phyloP scores from a whole-genome alignment of 2,888 invertebrate species.

The Doris montereyensis region DNA sequence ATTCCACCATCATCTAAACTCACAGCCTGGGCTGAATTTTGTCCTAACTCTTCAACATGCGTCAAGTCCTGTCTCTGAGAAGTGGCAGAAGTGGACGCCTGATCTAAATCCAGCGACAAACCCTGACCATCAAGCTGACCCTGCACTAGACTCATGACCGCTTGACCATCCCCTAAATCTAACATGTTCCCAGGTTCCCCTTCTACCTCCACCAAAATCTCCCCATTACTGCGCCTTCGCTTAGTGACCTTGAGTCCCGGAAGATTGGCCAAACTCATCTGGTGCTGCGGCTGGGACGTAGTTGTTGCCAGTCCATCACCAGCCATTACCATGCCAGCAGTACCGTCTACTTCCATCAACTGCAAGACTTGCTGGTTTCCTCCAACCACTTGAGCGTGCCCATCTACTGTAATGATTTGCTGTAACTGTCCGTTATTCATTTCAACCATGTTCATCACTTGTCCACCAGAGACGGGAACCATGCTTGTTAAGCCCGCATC shows the following conservation, averaged over 20 bases:
- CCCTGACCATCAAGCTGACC: not conserved
- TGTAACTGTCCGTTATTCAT: slow-evolving; percentile 34
- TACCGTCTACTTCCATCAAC: not conserved
- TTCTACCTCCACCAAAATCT: slow-evolving; percentile 40
- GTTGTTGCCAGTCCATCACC: not conserved
- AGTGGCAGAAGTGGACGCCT: too few species aligned
- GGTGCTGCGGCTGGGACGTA: not conserved
- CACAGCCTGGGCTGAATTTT: too few species aligned
- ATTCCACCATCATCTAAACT: too few species aligned
- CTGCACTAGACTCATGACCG: slow-evolving; percentile 10
- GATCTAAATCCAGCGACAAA: too few species aligned
- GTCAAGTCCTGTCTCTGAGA: too few species aligned
- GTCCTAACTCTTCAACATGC: too few species aligned
- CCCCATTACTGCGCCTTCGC: slow-evolving; percentile 35
- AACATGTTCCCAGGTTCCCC: slow-evolving; percentile 5
- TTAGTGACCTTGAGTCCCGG: slow-evolving; percentile 34
- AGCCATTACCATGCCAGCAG: not conserved
- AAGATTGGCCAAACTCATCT: not conserved
- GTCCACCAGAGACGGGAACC: not conserved
- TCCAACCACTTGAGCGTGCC: slow-evolving; percentile 27
- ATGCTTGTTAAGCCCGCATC: not conserved
- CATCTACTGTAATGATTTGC: slow-evolving; percentile 36
- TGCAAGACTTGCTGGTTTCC: not conserved
- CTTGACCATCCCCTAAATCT: slow-evolving; percentile 23
- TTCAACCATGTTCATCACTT: slow-evolving; percentile 36